Conservation (phyloP, 2,797 vertebrate species). For the Micrastur ruficollis region DNA sequence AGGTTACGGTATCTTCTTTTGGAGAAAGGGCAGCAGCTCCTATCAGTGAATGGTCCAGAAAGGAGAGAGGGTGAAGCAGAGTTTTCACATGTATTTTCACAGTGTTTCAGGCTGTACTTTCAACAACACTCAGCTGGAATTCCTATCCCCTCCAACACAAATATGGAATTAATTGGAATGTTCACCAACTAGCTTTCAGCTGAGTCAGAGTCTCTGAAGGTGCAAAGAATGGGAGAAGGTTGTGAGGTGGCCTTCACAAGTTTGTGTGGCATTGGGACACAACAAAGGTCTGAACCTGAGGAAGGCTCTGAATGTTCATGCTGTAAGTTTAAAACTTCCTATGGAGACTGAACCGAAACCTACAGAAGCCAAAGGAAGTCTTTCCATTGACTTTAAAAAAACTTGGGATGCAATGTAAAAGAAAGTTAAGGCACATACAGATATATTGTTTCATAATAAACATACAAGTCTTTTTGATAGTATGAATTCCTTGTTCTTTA, state of each 20-base stretch:
- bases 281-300: neutral
- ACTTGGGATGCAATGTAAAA: neutral
- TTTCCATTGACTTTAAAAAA: neutral
- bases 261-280: neutral
- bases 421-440: neutral
- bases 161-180: neutral
- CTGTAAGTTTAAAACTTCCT: neutral
- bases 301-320: neutral
- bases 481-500: neutral
- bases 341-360: neutral
- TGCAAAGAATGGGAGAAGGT: neutral
- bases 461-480: neutral
- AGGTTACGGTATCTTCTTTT: neutral
- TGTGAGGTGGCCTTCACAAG: neutral
- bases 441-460: neutral
- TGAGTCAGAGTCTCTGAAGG: neutral
- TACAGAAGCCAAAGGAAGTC: neutral
- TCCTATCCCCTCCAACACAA: neutral
- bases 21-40: neutral
- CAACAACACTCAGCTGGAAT: neutral
- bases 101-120: neutral
- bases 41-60: neutral
- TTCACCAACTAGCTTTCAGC: neutral
- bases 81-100: neutral
- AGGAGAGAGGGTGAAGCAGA: neutral